phyloP scores from a whole-genome alignment of 1,140 invertebrate species.

The Diorhabda elongata region DNA sequence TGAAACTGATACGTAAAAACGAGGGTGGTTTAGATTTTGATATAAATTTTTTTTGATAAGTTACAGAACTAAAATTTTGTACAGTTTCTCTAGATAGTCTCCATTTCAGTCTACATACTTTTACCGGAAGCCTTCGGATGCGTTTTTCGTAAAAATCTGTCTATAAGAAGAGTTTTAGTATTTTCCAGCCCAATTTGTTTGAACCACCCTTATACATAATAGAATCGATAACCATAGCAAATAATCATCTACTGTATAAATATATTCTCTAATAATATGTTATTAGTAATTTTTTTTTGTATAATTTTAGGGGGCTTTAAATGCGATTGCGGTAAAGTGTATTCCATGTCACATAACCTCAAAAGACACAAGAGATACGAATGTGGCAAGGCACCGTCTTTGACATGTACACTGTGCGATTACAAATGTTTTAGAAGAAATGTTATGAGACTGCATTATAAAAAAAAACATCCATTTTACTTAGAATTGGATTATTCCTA shows the following conservation, averaged over 20 bases:
- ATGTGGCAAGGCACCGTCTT: conserved; percentile 52
- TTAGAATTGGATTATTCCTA: background rate
- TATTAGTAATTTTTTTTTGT: background rate
- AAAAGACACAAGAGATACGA: conserved; percentile 53
- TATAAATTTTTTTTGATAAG: no score
- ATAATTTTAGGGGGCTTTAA: background rate
- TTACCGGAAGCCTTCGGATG: no score
- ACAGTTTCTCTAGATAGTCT: no score
- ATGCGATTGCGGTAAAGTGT: conserved; percentile 16
- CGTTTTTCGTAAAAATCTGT: no score
- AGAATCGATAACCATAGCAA: background rate
- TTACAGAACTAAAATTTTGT: no score
- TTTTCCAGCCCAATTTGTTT: background rate
- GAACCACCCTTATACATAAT: background rate
- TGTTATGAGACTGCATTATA: conserved; percentile 8
- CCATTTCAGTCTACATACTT: no score
- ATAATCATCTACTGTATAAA: background rate
- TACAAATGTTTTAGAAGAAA: conserved; percentile 44
- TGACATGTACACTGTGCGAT: conserved; percentile 53
- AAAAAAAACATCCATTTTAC: background rate
- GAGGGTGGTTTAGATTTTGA: no score
- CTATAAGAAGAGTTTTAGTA: no score
- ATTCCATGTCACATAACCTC: conserved; percentile 50
- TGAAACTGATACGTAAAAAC: no score
- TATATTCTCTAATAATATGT: background rate